A percentile compares a stretch with the other conserved stretches of the same genome.
Conservation (phyloP, 1,140 invertebrate genomes). For the Apis mellifera region Amel_HAv3.1 CM009945.2:6574501-6575000, state of each 20-base stretch:
- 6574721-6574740: conserved; percentile 58
- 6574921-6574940: conserved; percentile 71
- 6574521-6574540: conserved; percentile 81
- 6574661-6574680: conserved; percentile 46
- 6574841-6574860: conserved; percentile 75
- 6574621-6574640: conserved; percentile 66
- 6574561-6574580: conserved; percentile 77
- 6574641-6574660: conserved; percentile 6
- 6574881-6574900: conserved; percentile 74
- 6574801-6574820: conserved; percentile 79
- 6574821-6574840: conserved; percentile 75
- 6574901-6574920: conserved; percentile 77
- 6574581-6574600: conserved; percentile 75
- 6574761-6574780: conserved; percentile 78
- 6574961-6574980: conserved; percentile 70
- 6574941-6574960: conserved; percentile 75
- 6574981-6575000: conserved; percentile 56
- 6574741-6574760: conserved; percentile 69
- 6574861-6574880: conserved; percentile 69
- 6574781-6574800: conserved; percentile 77
- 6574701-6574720: conserved; percentile 4
- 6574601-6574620: conserved; percentile 78
- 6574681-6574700: conserved; percentile 50
- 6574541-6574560: conserved; percentile 79
- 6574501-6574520: conserved; percentile 76